Percentiles rank a stretch among this genome's conserved stretches.
These are phyloP conservation scores for Phaethon lepturus DNA, from an alignment of 2,113 vertebrate species.

Conservation along the genomic window DNA sequence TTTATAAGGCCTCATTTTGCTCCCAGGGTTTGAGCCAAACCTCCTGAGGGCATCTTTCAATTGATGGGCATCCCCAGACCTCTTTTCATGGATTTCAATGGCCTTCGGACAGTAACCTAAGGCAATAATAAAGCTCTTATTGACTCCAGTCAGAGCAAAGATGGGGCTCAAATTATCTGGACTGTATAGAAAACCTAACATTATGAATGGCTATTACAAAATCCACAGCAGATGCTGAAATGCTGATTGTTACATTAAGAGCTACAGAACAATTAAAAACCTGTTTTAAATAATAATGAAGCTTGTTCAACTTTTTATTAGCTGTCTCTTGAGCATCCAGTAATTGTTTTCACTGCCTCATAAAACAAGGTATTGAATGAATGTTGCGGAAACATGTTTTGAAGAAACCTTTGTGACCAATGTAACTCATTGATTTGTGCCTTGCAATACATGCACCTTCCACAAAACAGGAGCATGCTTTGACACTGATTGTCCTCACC, in stretches of 20 bases:
- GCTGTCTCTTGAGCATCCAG: neutral
- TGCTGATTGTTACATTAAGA: neutral
- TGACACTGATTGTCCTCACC: neutral
- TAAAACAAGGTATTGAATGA: neutral
- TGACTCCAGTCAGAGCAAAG: neutral
- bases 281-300: neutral
- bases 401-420: neutral
- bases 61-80: neutral
- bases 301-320: neutral
- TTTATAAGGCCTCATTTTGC: neutral
- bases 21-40: constrained; percentile 26
- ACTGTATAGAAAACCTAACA: neutral
- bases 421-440: neutral
- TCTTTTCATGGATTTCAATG: neutral
- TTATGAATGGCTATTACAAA: neutral
- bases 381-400: neutral
- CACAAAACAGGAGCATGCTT: neutral
- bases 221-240: neutral
- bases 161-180: neutral
- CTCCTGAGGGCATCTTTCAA: constrained; percentile 1
- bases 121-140: neutral
- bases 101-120: neutral
- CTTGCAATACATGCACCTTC: neutral
- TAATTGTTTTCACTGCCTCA: neutral
- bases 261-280: neutral